Base-by-base conservation (phyloP, 2,888 invertebrate genomes). In the Drosophila diplacantha region DNA sequence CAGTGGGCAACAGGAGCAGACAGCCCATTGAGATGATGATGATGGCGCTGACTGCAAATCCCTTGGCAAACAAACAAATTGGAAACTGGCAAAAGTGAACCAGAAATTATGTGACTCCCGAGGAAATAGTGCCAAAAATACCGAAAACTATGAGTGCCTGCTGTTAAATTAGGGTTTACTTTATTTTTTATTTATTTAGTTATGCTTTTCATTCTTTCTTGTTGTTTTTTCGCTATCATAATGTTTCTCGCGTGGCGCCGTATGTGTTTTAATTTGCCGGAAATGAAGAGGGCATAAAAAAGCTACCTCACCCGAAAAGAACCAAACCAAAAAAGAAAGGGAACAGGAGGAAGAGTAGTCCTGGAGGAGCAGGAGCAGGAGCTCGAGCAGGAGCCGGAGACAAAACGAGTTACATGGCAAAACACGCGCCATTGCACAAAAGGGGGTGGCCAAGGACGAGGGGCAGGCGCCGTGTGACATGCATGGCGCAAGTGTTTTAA, bases 241-340 rank as follows among this genome's bases (percentile, higher is more conserved):
- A 31, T 43, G 41, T 35, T 29, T 20, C 44, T 44, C 39, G 37
- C 20, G 12, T 65, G 54, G 44, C 43, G 18, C 62, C 65, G 65
- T 54, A 71, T 71, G 55, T 57, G 62, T 74, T 75, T 78, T 72
- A 78, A 78, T 78, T 69, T 78, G 65, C 56, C 57, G 75, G 75
- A 74, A 78, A 74, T 72, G 64, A 69, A 74, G 61, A 57, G 39
- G 54, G 56, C 55, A 50, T 57, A 60, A 51, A 29, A 64, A 41
- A 52, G 68, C 52, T 16, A 35, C 46, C 43, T 62, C 18, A 16
- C 50, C 41, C 37, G 8, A 50, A 35, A 38, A 18, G 11, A 35
- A 12, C 18, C 18, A n/a, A 37, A 18, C 12, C 18, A 32, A 18
- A 18, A 22, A 26, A n/a, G 14, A 14, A 5, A 35, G 9, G 24